Conservation (phyloP, 2,888 invertebrate genomes). For the Drosophila mayaguana region DNA sequence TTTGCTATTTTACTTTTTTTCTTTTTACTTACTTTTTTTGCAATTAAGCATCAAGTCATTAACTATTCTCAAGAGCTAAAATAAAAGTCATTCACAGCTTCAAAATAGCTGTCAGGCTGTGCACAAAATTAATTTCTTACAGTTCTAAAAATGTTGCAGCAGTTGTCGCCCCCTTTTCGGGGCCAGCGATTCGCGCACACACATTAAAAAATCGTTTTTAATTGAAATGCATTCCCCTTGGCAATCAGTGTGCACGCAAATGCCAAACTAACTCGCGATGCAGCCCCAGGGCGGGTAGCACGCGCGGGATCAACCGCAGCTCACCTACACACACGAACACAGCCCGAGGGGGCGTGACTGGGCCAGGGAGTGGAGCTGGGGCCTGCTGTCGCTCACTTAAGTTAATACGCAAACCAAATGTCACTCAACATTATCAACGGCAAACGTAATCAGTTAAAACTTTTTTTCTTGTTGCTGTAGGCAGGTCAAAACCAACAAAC, state of each 20-base stretch:
- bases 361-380: constrained; percentile 8
- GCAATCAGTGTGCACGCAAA: constrained; percentile 68
- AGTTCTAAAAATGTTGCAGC: constrained; percentile 34
- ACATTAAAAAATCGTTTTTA: constrained; percentile 74
- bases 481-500: constrained; percentile 42
- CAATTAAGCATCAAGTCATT: constrained; percentile 12
- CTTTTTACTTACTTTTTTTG: neutral
- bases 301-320: constrained; percentile 29
- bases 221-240: constrained; percentile 75
- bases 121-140: constrained; percentile 68
- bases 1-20: neutral
- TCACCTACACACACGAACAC: constrained; percentile 23
- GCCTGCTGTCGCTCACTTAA: constrained; percentile 73
- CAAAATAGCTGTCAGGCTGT: constrained; percentile 24
- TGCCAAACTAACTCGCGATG: constrained; percentile 54
- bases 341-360: constrained; percentile 1
- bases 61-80: constrained; percentile 6
- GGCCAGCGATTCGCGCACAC: constrained; percentile 13
- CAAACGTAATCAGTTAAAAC: constrained; percentile 80
- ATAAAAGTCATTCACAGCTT: constrained; percentile 14
- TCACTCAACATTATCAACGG: constrained; percentile 80
- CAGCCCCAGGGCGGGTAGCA: constrained; percentile 22
- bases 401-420: constrained; percentile 81
- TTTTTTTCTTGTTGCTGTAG: constrained; percentile 60
- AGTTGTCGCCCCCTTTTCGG: constrained; percentile 6